Conservation (phyloP, 2,797 vertebrate species). For the Helostoma temminkii region DNA sequence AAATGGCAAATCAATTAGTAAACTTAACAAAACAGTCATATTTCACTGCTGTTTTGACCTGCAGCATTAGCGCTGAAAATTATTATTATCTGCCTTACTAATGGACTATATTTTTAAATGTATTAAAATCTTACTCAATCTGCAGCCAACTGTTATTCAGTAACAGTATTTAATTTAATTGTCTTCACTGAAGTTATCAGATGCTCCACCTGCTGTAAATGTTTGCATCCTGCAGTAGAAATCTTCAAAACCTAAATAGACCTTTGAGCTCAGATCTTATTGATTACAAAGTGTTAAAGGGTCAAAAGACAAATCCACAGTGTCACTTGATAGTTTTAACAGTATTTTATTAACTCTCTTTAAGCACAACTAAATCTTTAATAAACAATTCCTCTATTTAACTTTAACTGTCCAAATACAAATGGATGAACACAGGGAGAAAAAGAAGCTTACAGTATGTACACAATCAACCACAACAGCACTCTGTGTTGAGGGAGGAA, state of each 20-base stretch:
- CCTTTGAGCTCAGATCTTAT: not conserved
- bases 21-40: no score
- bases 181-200: no score
- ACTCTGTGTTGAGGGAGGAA: slow-evolving; percentile 41
- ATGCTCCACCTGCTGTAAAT: no score
- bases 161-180: no score
- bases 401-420: slow-evolving; percentile 72
- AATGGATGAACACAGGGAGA: slow-evolving; percentile 53
- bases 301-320: not conserved
- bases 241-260: not conserved
- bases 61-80: no score
- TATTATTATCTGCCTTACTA: no score
- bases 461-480: slow-evolving; percentile 59
- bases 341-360: slow-evolving; percentile 64
- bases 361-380: slow-evolving; percentile 69
- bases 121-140: no score
- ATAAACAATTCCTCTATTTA: slow-evolving; percentile 64
- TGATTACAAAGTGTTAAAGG: not conserved
- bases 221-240: not conserved
- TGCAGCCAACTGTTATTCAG: no score
- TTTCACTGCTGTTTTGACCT: no score
- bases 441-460: slow-evolving; percentile 54
- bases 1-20: no score
- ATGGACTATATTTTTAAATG: no score
- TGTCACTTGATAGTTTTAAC: not conserved